These are phyloP conservation scores for Amphimedon queenslandica DNA, from an alignment of 37 sponge, comb jelly and placozoan genomes.

Conservation along the genomic window DNA sequence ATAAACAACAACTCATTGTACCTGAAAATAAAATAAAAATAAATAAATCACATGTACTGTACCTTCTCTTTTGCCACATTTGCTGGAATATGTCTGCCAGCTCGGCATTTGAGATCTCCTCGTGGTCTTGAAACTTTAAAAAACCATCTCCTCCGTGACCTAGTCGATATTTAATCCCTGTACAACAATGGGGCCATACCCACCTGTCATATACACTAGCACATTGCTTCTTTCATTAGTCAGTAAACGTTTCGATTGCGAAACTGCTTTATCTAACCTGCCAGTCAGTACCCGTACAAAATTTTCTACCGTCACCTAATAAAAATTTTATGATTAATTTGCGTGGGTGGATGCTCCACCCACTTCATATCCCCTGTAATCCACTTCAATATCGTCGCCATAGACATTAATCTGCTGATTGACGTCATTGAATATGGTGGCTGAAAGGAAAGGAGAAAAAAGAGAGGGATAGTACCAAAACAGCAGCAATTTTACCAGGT, in stretches of 20 bases:
- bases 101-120: conserved; percentile 89
- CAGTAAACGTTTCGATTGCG: conserved; percentile 88
- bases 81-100: conserved; percentile 91
- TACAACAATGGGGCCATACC: neutral
- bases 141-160: conserved; percentile 96
- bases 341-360: neutral
- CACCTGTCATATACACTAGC: conserved; percentile 93
- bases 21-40: conserved; percentile 33
- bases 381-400: conserved; percentile 95
- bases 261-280: conserved; percentile 67
- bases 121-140: conserved; percentile 92
- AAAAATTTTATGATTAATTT: neutral
- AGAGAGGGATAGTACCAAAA: neutral
- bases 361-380: conserved; percentile 96
- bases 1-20: conserved; percentile 89
- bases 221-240: conserved; percentile 94
- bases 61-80: conserved; percentile 96
- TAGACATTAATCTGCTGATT: conserved; percentile 87
- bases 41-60: neutral
- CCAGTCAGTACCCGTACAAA: conserved; percentile 91
- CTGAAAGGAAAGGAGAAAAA: conserved; percentile 6
- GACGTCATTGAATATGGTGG: conserved; percentile 81
- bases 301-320: conserved; percentile 86
- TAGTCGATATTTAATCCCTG: conserved; percentile 1
- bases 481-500: conserved; percentile 52